phyloP scores from a whole-genome alignment of 1,140 invertebrate genomes.

The Drosophila hydei region DNA sequence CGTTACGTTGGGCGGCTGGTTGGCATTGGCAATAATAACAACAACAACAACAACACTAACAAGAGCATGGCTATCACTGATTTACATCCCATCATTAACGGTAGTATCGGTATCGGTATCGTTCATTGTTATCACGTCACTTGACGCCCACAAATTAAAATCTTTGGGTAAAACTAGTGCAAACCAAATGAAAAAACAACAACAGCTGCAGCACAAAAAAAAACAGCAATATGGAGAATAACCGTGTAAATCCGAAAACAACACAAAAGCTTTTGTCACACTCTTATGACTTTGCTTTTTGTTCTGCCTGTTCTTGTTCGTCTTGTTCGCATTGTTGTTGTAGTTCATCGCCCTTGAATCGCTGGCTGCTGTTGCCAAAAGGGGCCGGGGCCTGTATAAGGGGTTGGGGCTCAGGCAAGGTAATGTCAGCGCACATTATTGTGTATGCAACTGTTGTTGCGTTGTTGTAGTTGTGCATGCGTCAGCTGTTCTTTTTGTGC shows the following conservation, averaged over 20 bases:
- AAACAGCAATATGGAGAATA: constrained; percentile 14
- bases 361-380: constrained; percentile 51
- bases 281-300: constrained; percentile 46
- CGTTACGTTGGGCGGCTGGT: constrained; percentile 36
- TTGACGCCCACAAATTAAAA: constrained; percentile 51
- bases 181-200: constrained; percentile 12
- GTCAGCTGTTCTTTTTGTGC: constrained; percentile 58
- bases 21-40: constrained; percentile 33
- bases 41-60: constrained; percentile 24
- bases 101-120: constrained; percentile 26
- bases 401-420: constrained; percentile 48
- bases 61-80: background rate
- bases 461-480: constrained; percentile 36
- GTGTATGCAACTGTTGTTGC: constrained; percentile 9
- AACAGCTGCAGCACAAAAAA: background rate
- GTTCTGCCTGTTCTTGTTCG: constrained; percentile 25
- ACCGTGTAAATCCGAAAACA: constrained; percentile 32
- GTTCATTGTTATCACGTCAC: constrained; percentile 44
- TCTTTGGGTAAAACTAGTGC: constrained; percentile 19
- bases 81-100: constrained; percentile 5
- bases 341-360: constrained; percentile 62
- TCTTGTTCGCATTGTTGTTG: constrained; percentile 48
- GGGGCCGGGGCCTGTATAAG: constrained; percentile 45
- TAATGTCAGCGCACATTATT: constrained; percentile 34
- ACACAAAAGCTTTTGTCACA: constrained; percentile 49